phyloP scores from a whole-genome alignment of 2,888 invertebrate species.

The Sepioteuthis lessoniana region DNA sequence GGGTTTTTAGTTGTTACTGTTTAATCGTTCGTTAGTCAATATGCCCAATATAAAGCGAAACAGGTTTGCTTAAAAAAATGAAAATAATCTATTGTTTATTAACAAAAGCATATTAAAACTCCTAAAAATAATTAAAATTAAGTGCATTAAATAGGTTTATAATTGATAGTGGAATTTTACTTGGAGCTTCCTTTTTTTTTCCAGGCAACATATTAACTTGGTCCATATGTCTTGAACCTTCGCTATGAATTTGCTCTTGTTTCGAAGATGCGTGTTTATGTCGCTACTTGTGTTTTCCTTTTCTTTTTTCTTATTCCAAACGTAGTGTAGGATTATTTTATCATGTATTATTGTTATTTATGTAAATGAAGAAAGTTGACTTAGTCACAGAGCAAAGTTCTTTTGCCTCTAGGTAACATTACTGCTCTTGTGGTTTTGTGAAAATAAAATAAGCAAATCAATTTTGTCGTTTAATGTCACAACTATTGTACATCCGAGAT shows the following conservation, averaged over 20 bases:
- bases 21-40: neutral
- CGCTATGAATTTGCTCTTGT: neutral
- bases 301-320: neutral
- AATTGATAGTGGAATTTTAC: neutral
- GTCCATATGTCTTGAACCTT: neutral
- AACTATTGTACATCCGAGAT: too few species aligned
- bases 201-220: neutral
- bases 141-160: neutral
- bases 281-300: too few species aligned
- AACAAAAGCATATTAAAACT: neutral
- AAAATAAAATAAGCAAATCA: too few species aligned
- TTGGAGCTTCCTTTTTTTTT: neutral
- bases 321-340: neutral
- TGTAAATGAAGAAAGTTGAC: neutral
- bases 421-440: too few species aligned
- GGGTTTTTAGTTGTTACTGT: neutral
- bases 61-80: too few species aligned
- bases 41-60: too few species aligned
- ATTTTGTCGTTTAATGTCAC: too few species aligned
- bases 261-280: neutral
- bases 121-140: neutral
- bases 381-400: neutral
- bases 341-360: neutral
- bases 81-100: neutral
- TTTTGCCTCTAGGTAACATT: neutral